A percentile compares a stretch with the other conserved stretches of the same genome.
These are phyloP conservation scores for Dinocampus coccinellae DNA, from an alignment of 2,888 invertebrate species.

Conservation along the genomic window DNA sequence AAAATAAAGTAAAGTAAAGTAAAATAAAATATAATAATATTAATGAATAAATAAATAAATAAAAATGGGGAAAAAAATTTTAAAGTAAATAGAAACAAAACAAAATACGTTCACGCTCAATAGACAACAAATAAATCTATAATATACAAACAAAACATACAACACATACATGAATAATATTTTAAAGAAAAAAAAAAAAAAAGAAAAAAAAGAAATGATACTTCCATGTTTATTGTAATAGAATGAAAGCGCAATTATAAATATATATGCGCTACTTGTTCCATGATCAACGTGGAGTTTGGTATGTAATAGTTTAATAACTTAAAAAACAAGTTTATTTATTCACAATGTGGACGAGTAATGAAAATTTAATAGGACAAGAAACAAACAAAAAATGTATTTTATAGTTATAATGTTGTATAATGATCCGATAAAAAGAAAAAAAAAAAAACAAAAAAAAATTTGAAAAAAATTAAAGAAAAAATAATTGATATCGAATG, in stretches of 20 bases:
- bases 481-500: not conserved
- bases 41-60: slow-evolving; percentile 14
- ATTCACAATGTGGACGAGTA: slow-evolving; percentile 60
- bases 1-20: no score
- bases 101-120: slow-evolving; percentile 38
- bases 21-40: no score
- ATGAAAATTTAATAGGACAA: slow-evolving; percentile 50
- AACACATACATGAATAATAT: not conserved
- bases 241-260: not conserved
- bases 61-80: no score
- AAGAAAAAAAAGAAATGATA: slow-evolving; percentile 1
- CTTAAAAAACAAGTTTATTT: slow-evolving; percentile 61
- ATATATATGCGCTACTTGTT: slow-evolving; percentile 39
- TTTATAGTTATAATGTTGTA: slow-evolving; percentile 52
- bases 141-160: no score
- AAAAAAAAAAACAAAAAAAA: not conserved
- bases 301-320: slow-evolving; percentile 54
- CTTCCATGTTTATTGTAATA: not conserved
- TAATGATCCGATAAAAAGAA: slow-evolving; percentile 34
- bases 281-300: slow-evolving; percentile 50
- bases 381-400: slow-evolving; percentile 49
- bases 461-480: no score
- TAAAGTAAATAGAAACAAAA: no score
- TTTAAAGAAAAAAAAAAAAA: no score
- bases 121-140: not conserved